Evolutionary conservation across 1,140 invertebrate genomes (phyloP), one percentile per base, ranked within the genome.

Genomic region (Cecropterus lyciades): DNA sequence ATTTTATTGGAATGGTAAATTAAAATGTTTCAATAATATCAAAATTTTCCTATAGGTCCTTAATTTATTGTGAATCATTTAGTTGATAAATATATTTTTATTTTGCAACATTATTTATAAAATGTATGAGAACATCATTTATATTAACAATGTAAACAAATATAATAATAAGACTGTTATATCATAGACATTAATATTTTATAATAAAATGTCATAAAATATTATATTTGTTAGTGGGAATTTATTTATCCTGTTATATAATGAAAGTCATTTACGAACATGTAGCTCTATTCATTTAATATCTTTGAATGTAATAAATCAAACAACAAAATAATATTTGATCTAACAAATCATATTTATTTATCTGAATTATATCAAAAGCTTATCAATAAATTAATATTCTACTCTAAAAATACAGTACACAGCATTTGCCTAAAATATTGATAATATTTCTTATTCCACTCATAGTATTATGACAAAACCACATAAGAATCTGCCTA

Each of bases 341-440:
- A 66, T 72, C 63, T 72, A 72, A 65, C 17, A 68, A 57, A 57
- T 15, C 14, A 57, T 57, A 53, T 63, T 63, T 68, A 68, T 33
- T 55, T 63, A 63, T 68, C 66, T 63, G 66, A 69, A 49, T 71
- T 72, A 42, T 71, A 77, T 65, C 42, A 73, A 70, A 84, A 85
- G 69, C 85, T 87, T 86, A 87, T 27, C 40, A 77, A 82, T 65
- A 62, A 84, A 74, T 77, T 79, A 79, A 82, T 72, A 83, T 59
- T 71, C 56, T 60, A 67, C 49, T 73, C 68, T 75, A 81, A 86
- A 88, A 89, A 75, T 81, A 75, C 40, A 80, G 84, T 86, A 88
- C 75, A 85, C 63, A 60, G 70, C 67, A 59, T 73, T 76, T 78
- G 46, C 82, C 77, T 79, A 84, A 89, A 89, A 84, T 0, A 24